Evolutionary conservation across 2,888 invertebrate species (phyloP), one percentile per base, ranked within the genome.

Genomic region (Yponomeuta cagnagella): DNA sequence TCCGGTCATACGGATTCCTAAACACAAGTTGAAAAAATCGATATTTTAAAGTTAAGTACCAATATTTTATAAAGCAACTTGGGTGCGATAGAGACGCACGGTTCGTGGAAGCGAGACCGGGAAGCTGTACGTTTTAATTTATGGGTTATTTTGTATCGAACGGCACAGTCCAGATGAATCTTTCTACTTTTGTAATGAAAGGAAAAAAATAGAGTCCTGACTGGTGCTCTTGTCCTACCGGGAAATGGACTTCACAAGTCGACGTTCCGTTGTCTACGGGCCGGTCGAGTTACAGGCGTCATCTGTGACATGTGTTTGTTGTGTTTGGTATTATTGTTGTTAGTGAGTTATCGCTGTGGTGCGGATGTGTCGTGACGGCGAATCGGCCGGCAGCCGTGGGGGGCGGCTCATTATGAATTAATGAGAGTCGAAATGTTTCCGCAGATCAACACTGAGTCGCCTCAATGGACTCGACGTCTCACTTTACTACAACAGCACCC

Each of bases 201-300:
- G 89, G 90, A 88, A 88, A 87, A 87, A 87, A 87, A 92, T 90
- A 84, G 86, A 80, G 81, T 81, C 84, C 82, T 79, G 80, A 79
- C 79, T 31, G 82, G 83, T 76, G 77, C 83, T 87, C 87, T 89
- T 89, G 88, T 88, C 81, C 82, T 91, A 89, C 91, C 82, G 80
- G 85, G 91, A 91, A 92, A 83, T 81, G 86, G 91, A 92, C 91
- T 90, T 87, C 90, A 91, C 90, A 90, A 87, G 90, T 88, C 83
- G 91, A 88, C 82, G 81, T 75, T 82, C 76, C 75, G 80, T 84
- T 87, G 86, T 89, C 83, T 86, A 84, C 83, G 82, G 77, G 79
- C 43, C 77, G 78, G 83, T 85, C 82, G 80, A 77, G 78, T 87
- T 85, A 87, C 88, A 84, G 82, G 83, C 83, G 84, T 85, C 80